Conservation (phyloP, 53 echinoderm and acorn worm genomes). For the Zoroaster sp. region DNA sequence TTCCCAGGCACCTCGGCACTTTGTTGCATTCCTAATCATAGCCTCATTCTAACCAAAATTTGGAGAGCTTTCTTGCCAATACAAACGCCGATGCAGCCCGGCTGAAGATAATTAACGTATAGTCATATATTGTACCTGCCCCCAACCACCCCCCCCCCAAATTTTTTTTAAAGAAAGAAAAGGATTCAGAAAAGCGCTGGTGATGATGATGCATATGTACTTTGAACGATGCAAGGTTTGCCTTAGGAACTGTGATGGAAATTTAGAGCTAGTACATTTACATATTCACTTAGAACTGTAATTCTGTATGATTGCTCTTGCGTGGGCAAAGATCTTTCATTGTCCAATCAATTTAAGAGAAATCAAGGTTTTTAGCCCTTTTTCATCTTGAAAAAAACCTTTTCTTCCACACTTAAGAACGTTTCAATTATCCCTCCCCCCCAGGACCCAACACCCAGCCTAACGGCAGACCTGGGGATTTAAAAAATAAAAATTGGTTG, state of each 20-base stretch:
- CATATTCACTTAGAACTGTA: not conserved
- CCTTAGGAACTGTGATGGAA: not conserved
- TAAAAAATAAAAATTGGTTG: too few species aligned
- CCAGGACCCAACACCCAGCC: too few species aligned
- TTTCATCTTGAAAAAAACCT: too few species aligned
- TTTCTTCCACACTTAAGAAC: too few species aligned
- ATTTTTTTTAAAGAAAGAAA: not conserved
- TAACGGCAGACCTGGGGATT: too few species aligned
- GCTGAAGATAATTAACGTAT: conserved; percentile 17
- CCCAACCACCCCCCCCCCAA: not conserved
- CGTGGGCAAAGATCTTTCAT: too few species aligned
- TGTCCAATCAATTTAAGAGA: too few species aligned
- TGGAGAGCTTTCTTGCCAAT: conserved; percentile 24
- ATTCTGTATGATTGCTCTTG: too few species aligned
- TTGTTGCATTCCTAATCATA: conserved; percentile 21
- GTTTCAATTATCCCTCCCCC: too few species aligned
- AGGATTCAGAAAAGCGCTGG: not conserved
- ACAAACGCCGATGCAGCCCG: conserved; percentile 20
- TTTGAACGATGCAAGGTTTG: conserved; percentile 7
- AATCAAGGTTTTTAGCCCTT: too few species aligned
- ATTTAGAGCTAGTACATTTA: not conserved
- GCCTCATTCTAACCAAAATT: not conserved
- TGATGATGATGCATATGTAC: not conserved
- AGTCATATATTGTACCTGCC: not conserved
- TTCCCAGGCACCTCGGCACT: conserved; percentile 10